A percentile compares a stretch with the other conserved stretches of the same genome.
phyloP scores from a whole-genome alignment of 2,113 vertebrate species.

The Stictonetta naevosa region DNA sequence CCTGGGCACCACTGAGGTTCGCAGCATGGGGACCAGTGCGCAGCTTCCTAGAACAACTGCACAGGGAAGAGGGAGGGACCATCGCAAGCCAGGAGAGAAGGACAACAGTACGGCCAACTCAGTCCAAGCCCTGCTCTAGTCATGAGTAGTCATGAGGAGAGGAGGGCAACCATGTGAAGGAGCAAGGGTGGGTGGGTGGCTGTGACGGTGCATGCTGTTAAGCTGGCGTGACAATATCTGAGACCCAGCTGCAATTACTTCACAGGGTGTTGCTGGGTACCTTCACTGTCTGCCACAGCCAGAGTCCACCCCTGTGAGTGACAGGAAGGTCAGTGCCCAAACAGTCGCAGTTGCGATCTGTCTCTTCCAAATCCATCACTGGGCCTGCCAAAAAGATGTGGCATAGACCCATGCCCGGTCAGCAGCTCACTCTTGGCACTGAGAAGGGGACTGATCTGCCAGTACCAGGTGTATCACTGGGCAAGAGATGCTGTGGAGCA shows the following conservation, averaged over 20 bases:
- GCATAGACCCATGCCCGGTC: fast-evolving
- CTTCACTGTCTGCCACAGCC: background rate
- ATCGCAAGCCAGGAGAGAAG: background rate
- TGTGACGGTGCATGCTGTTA: background rate
- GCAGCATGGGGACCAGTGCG: background rate
- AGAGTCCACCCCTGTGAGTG: background rate
- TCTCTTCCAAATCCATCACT: background rate
- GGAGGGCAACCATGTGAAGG: background rate
- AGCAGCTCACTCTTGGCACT: background rate
- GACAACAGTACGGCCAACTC: background rate
- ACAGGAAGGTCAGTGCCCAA: background rate
- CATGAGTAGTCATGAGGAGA: background rate
- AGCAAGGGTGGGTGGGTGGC: background rate
- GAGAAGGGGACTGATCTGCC: background rate
- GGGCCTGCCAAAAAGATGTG: background rate
- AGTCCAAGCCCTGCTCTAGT: background rate
- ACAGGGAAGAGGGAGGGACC: background rate
- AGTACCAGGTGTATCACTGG: background rate
- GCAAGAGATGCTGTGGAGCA: background rate
- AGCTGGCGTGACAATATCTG: background rate
- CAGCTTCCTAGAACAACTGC: background rate
- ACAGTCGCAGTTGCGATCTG: background rate
- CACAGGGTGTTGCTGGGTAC: background rate
- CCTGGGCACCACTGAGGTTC: fast-evolving
- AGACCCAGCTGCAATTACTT: background rate